Base-by-base conservation (phyloP, 2,888 invertebrate genomes). In the Ethmia dodecea region DNA sequence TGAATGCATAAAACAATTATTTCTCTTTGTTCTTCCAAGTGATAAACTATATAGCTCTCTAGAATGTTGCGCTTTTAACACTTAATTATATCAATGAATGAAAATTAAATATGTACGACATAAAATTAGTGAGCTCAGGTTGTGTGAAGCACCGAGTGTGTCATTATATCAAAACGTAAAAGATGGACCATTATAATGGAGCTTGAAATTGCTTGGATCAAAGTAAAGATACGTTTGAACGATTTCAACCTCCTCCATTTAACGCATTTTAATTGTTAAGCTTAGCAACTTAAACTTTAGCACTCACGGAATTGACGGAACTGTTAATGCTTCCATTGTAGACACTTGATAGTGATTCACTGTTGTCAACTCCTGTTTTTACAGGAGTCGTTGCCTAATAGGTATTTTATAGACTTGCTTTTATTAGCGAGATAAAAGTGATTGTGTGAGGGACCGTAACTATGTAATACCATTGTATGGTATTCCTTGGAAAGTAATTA, bases 241-340 rank as follows among this genome's bases (percentile, higher is more conserved):
- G 64, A 66, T 70, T 70, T 63, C 56, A 51, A 55, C 46, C 57
- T 63, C 52, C 63, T 58, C 47, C 51, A 52, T 52, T 47, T 56
- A 62, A 55, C 51, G 63, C 72, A 53, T 67, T 68, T 66, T 64
- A 64, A 63, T 61, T 59, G 40, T 48, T 76, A 72, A 73, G 71
- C 68, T 72, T 79, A 78, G 73, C 73, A 54, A 55, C 53, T 61
- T 57, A 60, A 56, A 52, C 55, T 55, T 70, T 76, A 70, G 81
- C 81, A 83, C 83, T 81, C 71, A 78, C 59, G 84, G 84, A 86
- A 84, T 84, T 86, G 83, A 81, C 60, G 56, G n/a, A 66, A 72
- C 67, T 70, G 70, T 72, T 70, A 58, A 81, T 78, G 83, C 83
- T 84, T 84, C 83, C 84, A 79, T 62, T 59, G 49, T 61, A 60